Conservation (phyloP, 2,797 vertebrate species). For the Danio tinwini region DNA sequence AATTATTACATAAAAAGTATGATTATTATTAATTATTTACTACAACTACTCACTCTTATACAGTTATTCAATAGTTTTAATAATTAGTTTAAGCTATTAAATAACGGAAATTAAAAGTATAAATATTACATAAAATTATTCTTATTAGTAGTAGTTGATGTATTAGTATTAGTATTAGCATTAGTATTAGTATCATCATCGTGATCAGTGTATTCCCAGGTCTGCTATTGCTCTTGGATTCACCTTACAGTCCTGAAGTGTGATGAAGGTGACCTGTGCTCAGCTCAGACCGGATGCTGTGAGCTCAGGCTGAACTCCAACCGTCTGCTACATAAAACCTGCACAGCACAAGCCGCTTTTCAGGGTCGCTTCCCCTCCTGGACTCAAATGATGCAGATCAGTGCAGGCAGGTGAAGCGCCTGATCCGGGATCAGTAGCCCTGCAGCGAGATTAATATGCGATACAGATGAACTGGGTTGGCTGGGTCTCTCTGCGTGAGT, state of each 20-base stretch:
- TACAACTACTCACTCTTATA: too few species aligned
- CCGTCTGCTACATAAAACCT: conserved; percentile 17
- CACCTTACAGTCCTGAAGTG: conserved; percentile 28
- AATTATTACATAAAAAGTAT: too few species aligned
- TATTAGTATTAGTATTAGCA: too few species aligned
- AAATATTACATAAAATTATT: too few species aligned
- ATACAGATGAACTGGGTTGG: conserved; percentile 33
- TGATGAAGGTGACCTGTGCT: conserved; percentile 24
- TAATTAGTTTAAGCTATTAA: too few species aligned
- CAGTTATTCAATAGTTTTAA: too few species aligned
- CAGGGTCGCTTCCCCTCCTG: conserved; percentile 23
- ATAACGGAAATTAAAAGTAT: too few species aligned
- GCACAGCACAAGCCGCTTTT: conserved; percentile 1
- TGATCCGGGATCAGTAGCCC: conserved; percentile 18
- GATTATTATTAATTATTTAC: too few species aligned
- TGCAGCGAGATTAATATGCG: conserved; percentile 8
- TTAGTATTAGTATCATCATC: too few species aligned
- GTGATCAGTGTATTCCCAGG: background rate
- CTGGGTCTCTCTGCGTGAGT: conserved; percentile 3
- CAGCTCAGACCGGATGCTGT: conserved; percentile 3
- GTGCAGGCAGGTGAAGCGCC: background rate
- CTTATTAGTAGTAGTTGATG: too few species aligned
- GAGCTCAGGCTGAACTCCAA: conserved; percentile 37
- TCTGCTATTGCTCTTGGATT: conserved; percentile 14
- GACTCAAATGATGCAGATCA: conserved; percentile 25